Percentiles rank a stretch among this genome's conserved stretches.
Evolutionary conservation across 2,888 invertebrate species (phyloP).

Genomic region (Neria commutata): DNA sequence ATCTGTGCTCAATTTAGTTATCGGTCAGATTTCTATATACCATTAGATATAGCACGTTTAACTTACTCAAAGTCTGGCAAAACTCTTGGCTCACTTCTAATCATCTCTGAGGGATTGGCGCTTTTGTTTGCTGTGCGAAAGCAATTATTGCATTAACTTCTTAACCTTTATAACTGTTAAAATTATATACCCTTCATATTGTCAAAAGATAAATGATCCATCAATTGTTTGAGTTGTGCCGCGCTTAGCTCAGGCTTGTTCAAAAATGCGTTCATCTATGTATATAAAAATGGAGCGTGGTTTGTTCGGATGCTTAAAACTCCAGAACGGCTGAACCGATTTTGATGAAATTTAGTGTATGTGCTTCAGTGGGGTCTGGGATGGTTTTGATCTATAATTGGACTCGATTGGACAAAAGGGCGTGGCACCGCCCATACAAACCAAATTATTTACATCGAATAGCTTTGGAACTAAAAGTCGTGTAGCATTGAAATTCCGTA

Average conservation of each 20-base stretch:
- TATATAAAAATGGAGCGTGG: too few relatives aligned
- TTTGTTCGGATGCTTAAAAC: too few relatives aligned
- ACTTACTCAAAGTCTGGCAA: constrained; percentile 14
- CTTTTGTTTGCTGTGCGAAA: constrained; percentile 7
- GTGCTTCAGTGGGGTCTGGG: too few relatives aligned
- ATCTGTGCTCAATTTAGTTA: constrained; percentile 22
- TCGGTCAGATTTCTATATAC: not conserved
- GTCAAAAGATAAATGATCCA: constrained; percentile 35
- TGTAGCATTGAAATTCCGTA: too few relatives aligned
- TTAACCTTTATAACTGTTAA: too few relatives aligned
- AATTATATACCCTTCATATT: constrained; percentile 33
- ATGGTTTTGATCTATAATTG: too few relatives aligned
- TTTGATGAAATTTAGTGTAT: too few relatives aligned
- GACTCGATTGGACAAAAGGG: too few relatives aligned
- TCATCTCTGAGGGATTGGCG: constrained; percentile 10
- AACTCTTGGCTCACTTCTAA: not conserved
- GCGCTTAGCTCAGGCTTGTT: constrained; percentile 14
- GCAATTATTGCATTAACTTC: not conserved
- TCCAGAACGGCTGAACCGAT: too few relatives aligned
- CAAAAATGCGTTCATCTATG: constrained; percentile 31
- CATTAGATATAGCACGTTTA: not conserved
- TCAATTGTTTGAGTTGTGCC: constrained; percentile 20
- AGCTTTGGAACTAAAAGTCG: too few relatives aligned
- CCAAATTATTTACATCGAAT: too few relatives aligned
- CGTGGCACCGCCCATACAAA: too few relatives aligned